Conservation (phyloP, 1,140 invertebrate genomes). For the Drosophila sucinea region DNA sequence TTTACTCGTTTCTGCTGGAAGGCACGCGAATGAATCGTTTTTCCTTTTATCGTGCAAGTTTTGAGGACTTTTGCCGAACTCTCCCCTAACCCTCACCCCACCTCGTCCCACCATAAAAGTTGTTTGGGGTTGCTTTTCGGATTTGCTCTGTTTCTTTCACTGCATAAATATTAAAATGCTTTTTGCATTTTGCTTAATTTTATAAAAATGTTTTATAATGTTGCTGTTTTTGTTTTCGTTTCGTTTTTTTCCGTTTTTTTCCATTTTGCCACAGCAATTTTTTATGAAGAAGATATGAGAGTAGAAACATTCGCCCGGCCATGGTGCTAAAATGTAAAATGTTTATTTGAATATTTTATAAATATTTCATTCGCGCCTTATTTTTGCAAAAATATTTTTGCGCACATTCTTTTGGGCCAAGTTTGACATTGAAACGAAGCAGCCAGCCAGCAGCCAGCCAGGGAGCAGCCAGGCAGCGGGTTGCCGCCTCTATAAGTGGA, state of each 20-base stretch:
- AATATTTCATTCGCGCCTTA: constrained; percentile 81
- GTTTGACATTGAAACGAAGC: constrained; percentile 64
- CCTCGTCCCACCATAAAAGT: constrained; percentile 20
- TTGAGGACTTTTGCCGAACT: constrained; percentile 34
- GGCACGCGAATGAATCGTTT: constrained; percentile 42
- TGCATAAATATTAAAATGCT: constrained; percentile 17
- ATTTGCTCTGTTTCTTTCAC: not conserved
- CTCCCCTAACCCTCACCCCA: constrained; percentile 24
- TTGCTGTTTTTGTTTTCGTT: constrained; percentile 24
- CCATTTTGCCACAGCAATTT: constrained; percentile 43
- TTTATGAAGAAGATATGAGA: constrained; percentile 26
- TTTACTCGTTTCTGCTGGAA: constrained; percentile 9
- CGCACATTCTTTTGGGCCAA: constrained; percentile 65
- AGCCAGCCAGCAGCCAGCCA: not conserved
- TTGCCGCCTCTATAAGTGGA: constrained; percentile 19
- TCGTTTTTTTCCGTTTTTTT: constrained; percentile 21
- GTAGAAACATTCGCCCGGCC: constrained; percentile 35
- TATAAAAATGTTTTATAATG: constrained; percentile 59
- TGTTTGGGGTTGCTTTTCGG: constrained; percentile 11
- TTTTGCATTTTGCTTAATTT: constrained; percentile 48
- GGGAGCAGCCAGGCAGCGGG: constrained; percentile 9
- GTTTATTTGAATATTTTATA: constrained; percentile 81
- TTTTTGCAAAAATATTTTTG: constrained; percentile 75
- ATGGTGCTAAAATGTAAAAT: constrained; percentile 65
- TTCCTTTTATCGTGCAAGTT: constrained; percentile 61